Evolutionary conservation across 1,140 invertebrate genomes (phyloP).

Genomic region (Drosophila jambulina): DNA sequence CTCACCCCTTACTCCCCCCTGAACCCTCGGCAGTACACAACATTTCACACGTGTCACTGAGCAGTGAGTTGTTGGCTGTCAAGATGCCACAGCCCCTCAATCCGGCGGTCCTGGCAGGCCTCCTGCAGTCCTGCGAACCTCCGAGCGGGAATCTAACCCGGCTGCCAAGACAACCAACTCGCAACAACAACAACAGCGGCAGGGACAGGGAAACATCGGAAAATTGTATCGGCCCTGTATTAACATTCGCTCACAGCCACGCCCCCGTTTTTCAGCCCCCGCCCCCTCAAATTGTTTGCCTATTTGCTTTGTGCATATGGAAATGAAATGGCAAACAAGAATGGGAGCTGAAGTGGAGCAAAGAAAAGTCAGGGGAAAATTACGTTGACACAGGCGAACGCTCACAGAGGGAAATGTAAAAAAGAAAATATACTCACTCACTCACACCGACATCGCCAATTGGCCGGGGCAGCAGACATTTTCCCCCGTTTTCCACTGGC

Average conservation of each 20-base stretch:
- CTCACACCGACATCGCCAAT: slow-evolving; percentile 22
- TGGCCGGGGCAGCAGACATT: slow-evolving; percentile 26
- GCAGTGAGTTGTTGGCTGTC: slow-evolving; percentile 71
- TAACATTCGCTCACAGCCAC: slow-evolving; percentile 33
- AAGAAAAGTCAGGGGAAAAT: slow-evolving; percentile 69
- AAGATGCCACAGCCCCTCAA: slow-evolving; percentile 49
- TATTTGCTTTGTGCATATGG: slow-evolving; percentile 80
- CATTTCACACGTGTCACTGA: slow-evolving; percentile 80
- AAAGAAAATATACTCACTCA: slow-evolving; percentile 14
- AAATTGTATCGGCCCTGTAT: slow-evolving; percentile 42
- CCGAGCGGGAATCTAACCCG: slow-evolving; percentile 20
- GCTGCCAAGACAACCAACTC: slow-evolving; percentile 58
- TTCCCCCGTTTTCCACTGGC: not conserved
- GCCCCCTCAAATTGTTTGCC: slow-evolving; percentile 62
- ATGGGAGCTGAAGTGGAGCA: slow-evolving; percentile 43
- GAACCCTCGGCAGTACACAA: slow-evolving; percentile 51
- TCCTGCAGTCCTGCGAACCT: not conserved
- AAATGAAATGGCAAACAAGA: slow-evolving; percentile 80
- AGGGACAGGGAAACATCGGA: slow-evolving; percentile 10
- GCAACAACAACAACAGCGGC: slow-evolving; percentile 21
- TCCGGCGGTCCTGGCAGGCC: slow-evolving; percentile 2
- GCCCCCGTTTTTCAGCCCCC: slow-evolving; percentile 5
- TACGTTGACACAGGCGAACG: slow-evolving; percentile 71
- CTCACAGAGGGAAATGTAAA: not conserved
- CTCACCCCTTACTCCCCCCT: not conserved